phyloP scores from a whole-genome alignment of 2,113 vertebrate species.

The Menidia beryllina region DNA sequence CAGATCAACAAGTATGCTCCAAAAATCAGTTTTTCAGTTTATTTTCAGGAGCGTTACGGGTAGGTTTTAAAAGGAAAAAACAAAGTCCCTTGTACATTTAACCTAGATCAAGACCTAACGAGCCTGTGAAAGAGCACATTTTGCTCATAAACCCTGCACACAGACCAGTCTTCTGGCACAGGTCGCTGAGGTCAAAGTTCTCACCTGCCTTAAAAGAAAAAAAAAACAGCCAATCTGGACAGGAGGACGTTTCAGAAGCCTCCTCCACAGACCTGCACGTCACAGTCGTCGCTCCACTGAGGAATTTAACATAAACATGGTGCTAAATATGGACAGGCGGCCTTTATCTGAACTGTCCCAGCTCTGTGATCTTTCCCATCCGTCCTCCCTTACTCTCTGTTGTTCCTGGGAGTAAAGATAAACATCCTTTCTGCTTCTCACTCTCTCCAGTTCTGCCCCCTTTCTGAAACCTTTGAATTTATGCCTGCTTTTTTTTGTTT shows the following conservation, averaged over 20 bases:
- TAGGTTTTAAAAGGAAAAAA: too few relatives aligned
- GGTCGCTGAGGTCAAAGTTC: slow-evolving; percentile 24
- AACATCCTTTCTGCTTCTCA: background rate
- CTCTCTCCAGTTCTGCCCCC: background rate
- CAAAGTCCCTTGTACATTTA: too few relatives aligned
- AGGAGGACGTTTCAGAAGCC: background rate
- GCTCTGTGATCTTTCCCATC: slow-evolving; percentile 11
- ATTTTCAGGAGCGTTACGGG: too few relatives aligned
- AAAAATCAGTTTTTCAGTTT: too few relatives aligned
- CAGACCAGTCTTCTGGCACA: slow-evolving; percentile 4
- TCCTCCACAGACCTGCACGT: background rate
- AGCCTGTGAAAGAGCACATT: background rate
- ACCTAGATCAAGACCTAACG: too few relatives aligned
- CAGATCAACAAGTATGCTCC: too few relatives aligned
- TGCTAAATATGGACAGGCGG: slow-evolving; percentile 39
- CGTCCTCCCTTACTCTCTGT: background rate
- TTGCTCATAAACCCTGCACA: background rate
- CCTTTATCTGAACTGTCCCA: slow-evolving; percentile 9
- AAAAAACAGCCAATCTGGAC: background rate
- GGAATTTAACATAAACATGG: slow-evolving; percentile 56
- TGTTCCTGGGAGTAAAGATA: background rate
- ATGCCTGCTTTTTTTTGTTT: background rate
- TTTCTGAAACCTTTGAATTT: slow-evolving; percentile 19
- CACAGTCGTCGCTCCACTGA: background rate
- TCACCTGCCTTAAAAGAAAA: slow-evolving; percentile 3